Evolutionary conservation across 2,888 invertebrate genomes (phyloP).

Genomic region (Phalera bucephala): DNA sequence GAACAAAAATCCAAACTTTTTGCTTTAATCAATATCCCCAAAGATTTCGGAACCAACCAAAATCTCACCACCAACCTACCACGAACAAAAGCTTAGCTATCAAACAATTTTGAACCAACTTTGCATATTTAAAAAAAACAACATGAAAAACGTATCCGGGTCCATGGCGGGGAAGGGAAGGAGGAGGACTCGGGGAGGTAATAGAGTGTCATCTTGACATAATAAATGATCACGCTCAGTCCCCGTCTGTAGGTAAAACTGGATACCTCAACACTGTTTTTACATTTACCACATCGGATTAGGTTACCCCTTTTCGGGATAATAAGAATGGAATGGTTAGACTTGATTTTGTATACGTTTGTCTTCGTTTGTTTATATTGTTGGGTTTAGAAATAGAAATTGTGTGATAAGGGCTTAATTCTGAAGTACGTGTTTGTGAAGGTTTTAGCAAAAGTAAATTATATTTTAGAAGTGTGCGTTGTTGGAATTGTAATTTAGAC

Average conservation of each 20-base stretch:
- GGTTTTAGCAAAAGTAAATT: too few relatives aligned
- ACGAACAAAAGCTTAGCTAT: background rate
- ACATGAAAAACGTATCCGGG: slow-evolving; percentile 9
- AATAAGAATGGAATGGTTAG: slow-evolving; percentile 30
- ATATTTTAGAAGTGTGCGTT: too few relatives aligned
- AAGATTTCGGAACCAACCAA: too few relatives aligned
- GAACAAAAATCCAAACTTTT: too few relatives aligned
- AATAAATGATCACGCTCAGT: slow-evolving; percentile 71
- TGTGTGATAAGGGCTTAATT: too few relatives aligned
- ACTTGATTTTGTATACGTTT: slow-evolving; percentile 30
- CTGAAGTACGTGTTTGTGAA: too few relatives aligned
- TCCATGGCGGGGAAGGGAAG: slow-evolving; percentile 4
- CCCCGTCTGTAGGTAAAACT: slow-evolving; percentile 37
- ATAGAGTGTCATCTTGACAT: slow-evolving; percentile 79
- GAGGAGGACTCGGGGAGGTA: slow-evolving; percentile 38
- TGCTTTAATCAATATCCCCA: too few relatives aligned
- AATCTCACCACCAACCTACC: too few relatives aligned
- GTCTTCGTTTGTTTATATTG: slow-evolving; percentile 12
- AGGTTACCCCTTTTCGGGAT: slow-evolving; percentile 43
- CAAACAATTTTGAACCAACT: slow-evolving; percentile 16
- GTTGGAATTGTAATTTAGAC: too few relatives aligned
- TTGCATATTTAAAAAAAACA: slow-evolving; percentile 12
- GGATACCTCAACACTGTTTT: slow-evolving; percentile 60
- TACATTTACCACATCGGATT: slow-evolving; percentile 62
- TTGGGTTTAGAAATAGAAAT: too few relatives aligned